Evolutionary conservation across 2,797 vertebrate species (phyloP), one percentile per base, ranked within the genome.

Genomic region (Balearica regulorum): DNA sequence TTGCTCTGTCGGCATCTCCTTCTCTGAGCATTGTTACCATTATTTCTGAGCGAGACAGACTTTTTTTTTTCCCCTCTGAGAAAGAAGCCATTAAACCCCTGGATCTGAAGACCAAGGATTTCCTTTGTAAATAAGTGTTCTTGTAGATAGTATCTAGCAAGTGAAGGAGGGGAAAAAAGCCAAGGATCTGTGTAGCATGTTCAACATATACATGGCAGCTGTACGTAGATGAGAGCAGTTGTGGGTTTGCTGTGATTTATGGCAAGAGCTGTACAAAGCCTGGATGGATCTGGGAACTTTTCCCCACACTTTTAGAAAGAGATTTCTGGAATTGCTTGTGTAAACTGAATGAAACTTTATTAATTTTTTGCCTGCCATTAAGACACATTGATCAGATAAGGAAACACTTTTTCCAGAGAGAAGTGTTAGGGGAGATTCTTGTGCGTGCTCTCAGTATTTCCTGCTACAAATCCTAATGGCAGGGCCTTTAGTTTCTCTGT

Each of bases 161-260:
- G 20, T 43, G 49, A 89, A 82, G 46, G 21, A 53, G 15, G 22
- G 24, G 25, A 58, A 60, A 68, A 60, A 65, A 39, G 11, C 25
- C 21, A 21, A 58, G 11, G 46, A 64, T 58, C 13, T 0, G 0
- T 39, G 18, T 37, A n/a, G 18, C 0, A 0, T 18, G 9, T 75
- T 89, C 41, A 68, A 22, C 13, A 6, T 48, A 13, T 4, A 17
- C 0, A 0, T 72, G 58, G 33, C 33, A 90, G 48, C 37, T 88
- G 14, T 66, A 25, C 1, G 1, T n/a, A 51, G 29, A 43, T 61
- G 37, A 75, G 35, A 66, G 57, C 25, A 29, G 8, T 69, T 1
- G 1, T 8, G 20, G 33, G 8, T 65, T 35, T 78, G 29, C 58
- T 82, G 37, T 76, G 35, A 33, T 76, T 81, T 79, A 39, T 28